These are phyloP conservation scores for Pandemis corylana DNA, from an alignment of 2,888 invertebrate species.

Conservation along the genomic window DNA sequence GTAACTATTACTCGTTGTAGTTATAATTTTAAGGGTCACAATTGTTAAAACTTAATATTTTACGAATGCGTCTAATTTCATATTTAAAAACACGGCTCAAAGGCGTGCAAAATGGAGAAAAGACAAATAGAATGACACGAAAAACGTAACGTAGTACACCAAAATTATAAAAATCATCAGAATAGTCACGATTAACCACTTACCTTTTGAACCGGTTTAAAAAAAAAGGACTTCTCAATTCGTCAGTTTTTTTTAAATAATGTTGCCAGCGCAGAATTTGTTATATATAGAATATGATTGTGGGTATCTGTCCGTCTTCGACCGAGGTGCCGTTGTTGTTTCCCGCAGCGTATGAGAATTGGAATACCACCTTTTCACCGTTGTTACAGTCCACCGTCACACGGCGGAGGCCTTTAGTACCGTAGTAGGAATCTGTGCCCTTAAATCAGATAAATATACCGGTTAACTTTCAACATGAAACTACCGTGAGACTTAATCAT, in stretches of 20 bases:
- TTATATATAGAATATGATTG: constrained; percentile 92
- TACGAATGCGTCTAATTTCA: too few relatives aligned
- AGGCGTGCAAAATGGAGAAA: background rate
- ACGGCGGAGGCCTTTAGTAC: constrained; percentile 91
- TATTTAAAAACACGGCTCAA: background rate
- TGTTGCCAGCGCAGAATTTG: constrained; percentile 36
- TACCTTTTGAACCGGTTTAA: background rate
- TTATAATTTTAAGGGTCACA: too few relatives aligned
- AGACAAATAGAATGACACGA: background rate
- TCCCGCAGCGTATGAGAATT: constrained; percentile 93
- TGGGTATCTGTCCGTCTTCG: constrained; percentile 94
- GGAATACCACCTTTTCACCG: constrained; percentile 91
- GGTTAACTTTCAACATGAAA: too few relatives aligned
- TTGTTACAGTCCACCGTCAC: constrained; percentile 90
- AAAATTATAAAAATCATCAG: background rate
- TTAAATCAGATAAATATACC: constrained; percentile 57
- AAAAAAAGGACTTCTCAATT: too few relatives aligned
- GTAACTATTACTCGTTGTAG: too few relatives aligned
- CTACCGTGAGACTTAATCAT: too few relatives aligned
- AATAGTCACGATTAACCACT: too few relatives aligned
- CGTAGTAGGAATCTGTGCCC: constrained; percentile 95
- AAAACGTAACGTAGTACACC: background rate
- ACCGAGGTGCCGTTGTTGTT: constrained; percentile 95
- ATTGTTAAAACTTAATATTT: too few relatives aligned
- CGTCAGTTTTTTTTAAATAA: background rate